Evolutionary conservation across 2,888 invertebrate species (phyloP), one percentile per base, ranked within the genome.

Genomic region (Portevinia maculata): DNA sequence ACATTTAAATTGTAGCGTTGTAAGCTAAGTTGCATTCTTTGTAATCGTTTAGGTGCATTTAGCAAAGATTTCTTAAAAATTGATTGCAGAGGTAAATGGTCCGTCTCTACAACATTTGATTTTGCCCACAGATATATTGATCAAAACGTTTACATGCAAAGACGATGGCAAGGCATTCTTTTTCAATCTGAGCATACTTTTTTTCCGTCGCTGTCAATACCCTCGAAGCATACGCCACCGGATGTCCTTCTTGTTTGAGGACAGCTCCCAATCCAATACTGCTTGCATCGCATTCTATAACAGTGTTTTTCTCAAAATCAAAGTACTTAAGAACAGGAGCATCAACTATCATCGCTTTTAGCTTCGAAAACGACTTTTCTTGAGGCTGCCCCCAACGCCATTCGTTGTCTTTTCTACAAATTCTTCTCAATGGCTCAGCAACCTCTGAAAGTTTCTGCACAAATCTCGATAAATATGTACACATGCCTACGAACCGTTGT

Each of bases 1-100:
- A n/a, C n/a, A n/a, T n/a, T n/a, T n/a, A n/a, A n/a, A n/a, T n/a
- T n/a, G n/a, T n/a, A n/a, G n/a, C n/a, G n/a, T n/a, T n/a, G n/a
- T n/a, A n/a, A n/a, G n/a, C n/a, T n/a, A n/a, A n/a, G 17, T 3
- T 32, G 19, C 60, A 60, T 60, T 19, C 60, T 9, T 37, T 62
- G 13, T 28, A 50, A 11, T 9, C 28, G 8, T 13, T 24, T 50
- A 7, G 24, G 50, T 9, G 37, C 15, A 6, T 50, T 37, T 3
- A 50, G 13, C 44, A 64, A 37, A 15, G 48, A 50, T 39, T 65
- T 65, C 32, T 65, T 30, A 21, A 65, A 65, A 19, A 53, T 65
- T 0, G 32, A 53, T 44, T 53, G 32, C 19, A 53, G 15, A 1
- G 28, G 21, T 5, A 50, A 5, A 17, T 50, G 37, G 24, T n/a